Percentiles rank a stretch among this genome's conserved stretches.
Evolutionary conservation across 2,888 invertebrate species (phyloP).

Genomic region (Torymus auratus): DNA sequence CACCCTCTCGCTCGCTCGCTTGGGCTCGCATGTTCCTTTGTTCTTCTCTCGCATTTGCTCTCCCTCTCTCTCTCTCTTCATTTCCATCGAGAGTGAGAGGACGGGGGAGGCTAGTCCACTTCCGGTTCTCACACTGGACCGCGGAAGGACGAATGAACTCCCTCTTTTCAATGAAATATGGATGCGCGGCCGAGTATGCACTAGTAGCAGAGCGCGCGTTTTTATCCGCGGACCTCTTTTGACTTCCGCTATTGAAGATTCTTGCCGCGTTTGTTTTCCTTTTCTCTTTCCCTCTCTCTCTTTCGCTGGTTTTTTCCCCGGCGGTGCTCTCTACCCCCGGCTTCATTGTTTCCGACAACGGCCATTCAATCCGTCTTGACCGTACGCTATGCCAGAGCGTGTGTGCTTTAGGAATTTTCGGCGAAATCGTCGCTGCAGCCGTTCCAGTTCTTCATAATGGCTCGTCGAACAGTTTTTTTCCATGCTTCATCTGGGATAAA

Average conservation of each 20-base stretch:
- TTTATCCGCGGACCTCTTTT: conserved; percentile 17
- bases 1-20: background rate
- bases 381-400: conserved; percentile 10
- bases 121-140: conserved; percentile 62
- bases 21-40: background rate
- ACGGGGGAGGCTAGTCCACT: conserved; percentile 45
- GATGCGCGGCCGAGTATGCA: background rate
- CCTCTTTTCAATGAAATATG: conserved; percentile 50
- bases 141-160: conserved; percentile 55
- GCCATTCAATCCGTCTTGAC: conserved; percentile 30
- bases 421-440: background rate
- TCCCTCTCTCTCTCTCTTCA: background rate
- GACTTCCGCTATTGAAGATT: conserved; percentile 25
- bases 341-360: conserved; percentile 33
- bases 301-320: conserved; percentile 18
- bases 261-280: conserved; percentile 28
- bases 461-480: background rate
- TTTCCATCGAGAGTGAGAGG: conserved; percentile 5
- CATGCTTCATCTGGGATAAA: background rate
- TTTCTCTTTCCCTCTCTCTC: background rate
- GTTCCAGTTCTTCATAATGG: conserved; percentile 15
- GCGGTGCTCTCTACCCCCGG: background rate
- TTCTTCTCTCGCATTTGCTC: conserved; percentile 9
- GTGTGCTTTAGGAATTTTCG: conserved; percentile 26
- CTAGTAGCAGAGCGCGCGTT: background rate